Base-by-base conservation (phyloP, 2,797 vertebrate species). In the Salarias fasciatus region DNA sequence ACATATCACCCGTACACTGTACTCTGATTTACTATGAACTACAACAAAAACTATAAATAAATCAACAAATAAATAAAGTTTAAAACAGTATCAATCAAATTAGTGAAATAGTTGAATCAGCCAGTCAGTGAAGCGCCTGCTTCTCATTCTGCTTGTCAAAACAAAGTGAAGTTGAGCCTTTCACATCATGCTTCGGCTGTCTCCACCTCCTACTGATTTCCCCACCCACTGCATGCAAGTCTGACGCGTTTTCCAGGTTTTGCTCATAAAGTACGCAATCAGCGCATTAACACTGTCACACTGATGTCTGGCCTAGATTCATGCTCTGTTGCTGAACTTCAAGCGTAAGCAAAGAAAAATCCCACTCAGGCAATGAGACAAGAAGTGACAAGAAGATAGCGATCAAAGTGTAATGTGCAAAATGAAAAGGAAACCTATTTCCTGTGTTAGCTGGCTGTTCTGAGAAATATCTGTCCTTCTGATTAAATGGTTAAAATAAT, bases 181-280 rank as follows among this genome's bases (percentile, higher is more conserved):
- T 79, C 38, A 69, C 13, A 43, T 57, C 37, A 5, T 38, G 44
- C 38, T 13, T 47, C 41, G 0, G 8, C 43, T 56, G 24, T 59
- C 73, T 42, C 70, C 68, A 52, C 80, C 73, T 69, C 44, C 46
- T n/a, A n/a, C n/a, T 4, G 10, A 42, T 13, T 9, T 74, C 79
- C 33, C 86, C 80, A 11, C 80, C 84, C 67, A 83, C 62, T 14
- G 78, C 75, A 67, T 69, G 45, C 7, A 49, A 14, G 46, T 3
- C n/a, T 89, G 87, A 90, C 77, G 58, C 60, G 74, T 1, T 62
- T 71, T 65, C 53, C 52, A 62, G 8, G 18, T 18, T 8, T 5
- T 14, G 3, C 3, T 13, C 18, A 28, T 12, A 11, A 0, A 6
- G 4, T 41, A 30, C 4, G 8, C 58, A 9, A 60, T 45, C 1